These are phyloP conservation scores for Heliocidaris tuberculata DNA, from an alignment of 35 echinoderm and acorn worm genomes.

Conservation along the genomic window DNA sequence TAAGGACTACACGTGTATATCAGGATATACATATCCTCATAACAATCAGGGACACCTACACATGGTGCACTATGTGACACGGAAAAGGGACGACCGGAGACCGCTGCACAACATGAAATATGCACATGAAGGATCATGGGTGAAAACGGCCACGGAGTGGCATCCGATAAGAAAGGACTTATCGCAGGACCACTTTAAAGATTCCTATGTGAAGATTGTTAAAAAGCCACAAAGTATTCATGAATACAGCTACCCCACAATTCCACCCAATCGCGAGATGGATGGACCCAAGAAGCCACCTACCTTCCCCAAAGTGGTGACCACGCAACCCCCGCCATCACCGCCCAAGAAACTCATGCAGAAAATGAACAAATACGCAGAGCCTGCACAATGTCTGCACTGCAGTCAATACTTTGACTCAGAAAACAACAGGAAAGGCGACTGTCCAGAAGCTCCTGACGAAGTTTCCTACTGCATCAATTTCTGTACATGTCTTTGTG, in stretches of 20 bases:
- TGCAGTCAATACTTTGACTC: conserved; percentile 88
- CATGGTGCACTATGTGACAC: conserved; percentile 82
- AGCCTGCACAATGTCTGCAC: conserved; percentile 72
- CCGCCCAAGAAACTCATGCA: conserved; percentile 62
- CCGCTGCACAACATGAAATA: conserved; percentile 65
- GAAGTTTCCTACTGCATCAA: conserved; percentile 66
- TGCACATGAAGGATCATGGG: conserved; percentile 75
- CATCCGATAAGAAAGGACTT: conserved; percentile 62
- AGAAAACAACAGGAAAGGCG: conserved; percentile 70
- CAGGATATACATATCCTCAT: conserved; percentile 70
- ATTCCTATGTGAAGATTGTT: conserved; percentile 90
- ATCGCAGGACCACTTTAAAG: conserved; percentile 61
- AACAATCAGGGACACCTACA: conserved; percentile 85
- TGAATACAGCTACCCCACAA: conserved; percentile 88
- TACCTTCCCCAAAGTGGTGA: conserved; percentile 69
- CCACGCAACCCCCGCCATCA: conserved; percentile 81
- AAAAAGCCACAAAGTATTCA: conserved; percentile 92
- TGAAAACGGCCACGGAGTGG: conserved; percentile 73
- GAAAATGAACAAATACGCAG: conserved; percentile 38
- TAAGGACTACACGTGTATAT: conserved; percentile 57
- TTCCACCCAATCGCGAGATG: conserved; percentile 50
- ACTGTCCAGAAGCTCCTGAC: conserved; percentile 85
- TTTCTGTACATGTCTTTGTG: conserved; percentile 73
- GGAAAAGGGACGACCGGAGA: conserved; percentile 53
- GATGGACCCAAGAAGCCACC: conserved; percentile 72